Evolutionary conservation across 2,797 vertebrate species (phyloP).

Genomic region (Ptychobarbus kaznakovi): DNA sequence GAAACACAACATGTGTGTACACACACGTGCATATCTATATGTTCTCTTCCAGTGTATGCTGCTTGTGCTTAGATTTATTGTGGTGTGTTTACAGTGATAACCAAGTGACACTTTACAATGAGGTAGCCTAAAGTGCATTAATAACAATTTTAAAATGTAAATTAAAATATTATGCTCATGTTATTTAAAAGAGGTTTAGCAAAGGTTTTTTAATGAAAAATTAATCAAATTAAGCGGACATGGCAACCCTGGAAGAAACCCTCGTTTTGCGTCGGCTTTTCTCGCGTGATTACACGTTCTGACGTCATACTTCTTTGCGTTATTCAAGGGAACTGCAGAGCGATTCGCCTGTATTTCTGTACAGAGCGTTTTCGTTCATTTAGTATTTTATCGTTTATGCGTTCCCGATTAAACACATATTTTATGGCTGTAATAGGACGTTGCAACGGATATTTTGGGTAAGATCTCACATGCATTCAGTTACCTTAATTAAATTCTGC

Average conservation of each 20-base stretch:
- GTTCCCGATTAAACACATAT: background rate
- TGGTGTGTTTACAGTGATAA: background rate
- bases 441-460: constrained; percentile 31
- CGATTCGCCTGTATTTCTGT: constrained; percentile 20
- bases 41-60: background rate
- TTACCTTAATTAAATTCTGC: constrained; percentile 21
- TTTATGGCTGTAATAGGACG: constrained; percentile 21
- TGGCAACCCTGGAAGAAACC: background rate
- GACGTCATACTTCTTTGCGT: constrained; percentile 42
- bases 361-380: background rate
- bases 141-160: background rate
- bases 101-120: no score
- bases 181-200: background rate
- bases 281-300: constrained; percentile 34
- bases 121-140: background rate
- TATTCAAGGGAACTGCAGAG: constrained; percentile 32
- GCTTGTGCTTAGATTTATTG: background rate
- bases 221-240: background rate
- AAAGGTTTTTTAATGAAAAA: background rate
- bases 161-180: background rate
- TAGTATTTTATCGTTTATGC: background rate
- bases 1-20: no score
- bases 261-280: background rate
- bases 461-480: constrained; percentile 16
- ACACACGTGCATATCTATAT: no score